Conservation (phyloP, 2,888 invertebrate species). For the Lumbricus terrestris region DNA sequence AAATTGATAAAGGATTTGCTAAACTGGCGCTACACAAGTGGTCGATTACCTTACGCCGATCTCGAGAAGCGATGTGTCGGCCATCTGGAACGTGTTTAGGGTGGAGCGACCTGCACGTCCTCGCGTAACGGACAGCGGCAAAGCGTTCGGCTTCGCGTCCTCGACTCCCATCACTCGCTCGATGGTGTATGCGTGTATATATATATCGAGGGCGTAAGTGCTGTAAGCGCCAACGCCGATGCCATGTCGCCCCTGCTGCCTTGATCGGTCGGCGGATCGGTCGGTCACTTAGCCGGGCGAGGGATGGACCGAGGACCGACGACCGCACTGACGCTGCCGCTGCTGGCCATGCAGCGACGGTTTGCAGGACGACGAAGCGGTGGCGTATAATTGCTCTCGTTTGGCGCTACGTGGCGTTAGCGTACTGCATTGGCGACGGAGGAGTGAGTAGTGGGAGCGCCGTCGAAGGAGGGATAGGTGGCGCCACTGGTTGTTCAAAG, state of each 20-base stretch:
- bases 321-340: not conserved
- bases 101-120: not conserved
- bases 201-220: constrained; percentile 3
- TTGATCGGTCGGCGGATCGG: not conserved
- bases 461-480: not conserved
- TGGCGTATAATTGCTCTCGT: not conserved
- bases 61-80: not conserved
- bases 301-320: not conserved
- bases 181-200: not conserved
- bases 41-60: not conserved
- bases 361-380: not conserved
- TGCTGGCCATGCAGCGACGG: no score
- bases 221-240: not conserved
- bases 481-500: not conserved
- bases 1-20: not conserved
- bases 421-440: not conserved
- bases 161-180: not conserved
- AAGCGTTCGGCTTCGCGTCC: no score
- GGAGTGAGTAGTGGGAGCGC: not conserved
- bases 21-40: not conserved
- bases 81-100: not conserved
- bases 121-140: not conserved
- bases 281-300: constrained; percentile 3
- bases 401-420: not conserved
- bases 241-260: not conserved